Evolutionary conservation across 1,140 invertebrate species (phyloP).

Genomic region (Diorhabda carinulata): DNA sequence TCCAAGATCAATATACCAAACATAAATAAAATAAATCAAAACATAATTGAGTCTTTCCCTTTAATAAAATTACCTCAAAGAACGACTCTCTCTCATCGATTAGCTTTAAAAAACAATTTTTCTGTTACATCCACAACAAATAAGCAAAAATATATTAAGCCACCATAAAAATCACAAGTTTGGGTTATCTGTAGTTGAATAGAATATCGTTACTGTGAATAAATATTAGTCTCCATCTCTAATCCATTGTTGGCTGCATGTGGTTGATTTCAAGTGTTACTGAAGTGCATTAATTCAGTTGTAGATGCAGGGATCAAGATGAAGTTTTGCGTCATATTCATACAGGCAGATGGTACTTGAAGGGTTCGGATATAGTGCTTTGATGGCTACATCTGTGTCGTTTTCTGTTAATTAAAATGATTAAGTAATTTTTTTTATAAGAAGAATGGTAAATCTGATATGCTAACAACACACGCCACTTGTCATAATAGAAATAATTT

Average conservation of each 20-base stretch:
- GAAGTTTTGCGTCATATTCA: conserved; percentile 14
- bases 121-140: too few relatives aligned
- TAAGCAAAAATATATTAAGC: too few relatives aligned
- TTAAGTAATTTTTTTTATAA: not conserved
- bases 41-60: too few relatives aligned
- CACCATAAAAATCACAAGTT: too few relatives aligned
- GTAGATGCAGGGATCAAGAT: conserved; percentile 7
- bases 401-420: not conserved
- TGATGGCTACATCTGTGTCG: not conserved
- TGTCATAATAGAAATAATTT: not conserved
- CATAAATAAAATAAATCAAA: too few relatives aligned
- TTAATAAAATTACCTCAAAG: too few relatives aligned
- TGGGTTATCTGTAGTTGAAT: too few relatives aligned
- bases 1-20: too few relatives aligned
- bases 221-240: not conserved
- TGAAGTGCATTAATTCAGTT: conserved; percentile 1
- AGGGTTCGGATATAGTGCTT: not conserved
- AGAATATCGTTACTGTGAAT: too few relatives aligned
- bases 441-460: not conserved
- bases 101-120: too few relatives aligned
- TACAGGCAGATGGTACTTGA: conserved; percentile 10
- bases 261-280: conserved; percentile 12
- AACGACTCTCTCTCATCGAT: too few relatives aligned
- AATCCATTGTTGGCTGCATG: not conserved
- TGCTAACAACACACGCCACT: not conserved